phyloP scores from a whole-genome alignment of 2,113 vertebrate species.

The Rhinopithecus roxellana region DNA sequence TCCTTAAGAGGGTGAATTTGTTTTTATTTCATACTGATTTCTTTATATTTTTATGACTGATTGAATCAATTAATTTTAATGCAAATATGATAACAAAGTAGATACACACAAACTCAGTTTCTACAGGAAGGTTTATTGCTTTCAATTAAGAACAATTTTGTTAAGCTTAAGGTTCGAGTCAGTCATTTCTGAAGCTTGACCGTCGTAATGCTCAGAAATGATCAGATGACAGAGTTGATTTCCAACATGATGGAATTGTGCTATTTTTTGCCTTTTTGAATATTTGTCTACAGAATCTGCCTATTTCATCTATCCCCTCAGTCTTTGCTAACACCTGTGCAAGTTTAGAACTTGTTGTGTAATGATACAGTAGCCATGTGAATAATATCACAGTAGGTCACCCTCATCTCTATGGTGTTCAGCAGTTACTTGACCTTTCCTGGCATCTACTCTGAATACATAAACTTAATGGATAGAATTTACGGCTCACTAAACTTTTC shows the following conservation, averaged over 20 bases:
- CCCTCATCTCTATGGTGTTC: neutral
- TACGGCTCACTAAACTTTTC: neutral
- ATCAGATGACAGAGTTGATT: neutral
- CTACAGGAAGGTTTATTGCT: neutral
- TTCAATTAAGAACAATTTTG: neutral
- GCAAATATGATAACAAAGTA: neutral
- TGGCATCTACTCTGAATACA: neutral
- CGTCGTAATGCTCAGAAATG: neutral
- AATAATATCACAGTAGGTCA: neutral
- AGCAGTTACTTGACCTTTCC: neutral
- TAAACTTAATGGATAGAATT: neutral
- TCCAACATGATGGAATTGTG: neutral
- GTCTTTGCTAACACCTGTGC: neutral
- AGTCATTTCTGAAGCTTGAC: slow-evolving; percentile 5
- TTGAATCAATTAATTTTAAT: neutral
- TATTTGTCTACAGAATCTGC: neutral
- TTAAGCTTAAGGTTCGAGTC: neutral
- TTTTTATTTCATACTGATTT: neutral
- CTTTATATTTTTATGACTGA: neutral
- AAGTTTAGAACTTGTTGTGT: neutral
- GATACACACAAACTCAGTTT: neutral
- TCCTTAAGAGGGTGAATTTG: neutral
- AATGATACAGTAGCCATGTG: neutral
- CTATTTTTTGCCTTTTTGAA: neutral
- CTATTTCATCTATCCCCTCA: neutral